Percentiles rank a stretch among this genome's conserved stretches.
phyloP scores from a whole-genome alignment of 2,888 invertebrate genomes.

The Nymphalis urticae region DNA sequence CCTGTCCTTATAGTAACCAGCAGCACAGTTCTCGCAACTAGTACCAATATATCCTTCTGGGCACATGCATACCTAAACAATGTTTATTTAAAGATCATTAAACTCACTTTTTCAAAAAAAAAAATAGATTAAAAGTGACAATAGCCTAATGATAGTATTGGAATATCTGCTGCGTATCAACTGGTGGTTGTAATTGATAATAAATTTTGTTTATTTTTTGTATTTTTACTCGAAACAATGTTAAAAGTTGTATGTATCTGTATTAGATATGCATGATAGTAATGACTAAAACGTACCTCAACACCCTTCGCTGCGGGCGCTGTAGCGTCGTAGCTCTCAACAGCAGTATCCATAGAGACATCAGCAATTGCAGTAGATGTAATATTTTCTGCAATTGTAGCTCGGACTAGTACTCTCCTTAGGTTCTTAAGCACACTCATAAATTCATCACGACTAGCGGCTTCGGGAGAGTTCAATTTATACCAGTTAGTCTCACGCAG shows the following conservation, averaged over 20 bases:
- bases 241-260: background rate
- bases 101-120: background rate
- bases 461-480: conserved; percentile 52
- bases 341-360: conserved; percentile 92
- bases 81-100: background rate
- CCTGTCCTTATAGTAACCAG: conserved; percentile 87
- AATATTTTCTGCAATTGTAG: conserved; percentile 83
- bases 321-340: conserved; percentile 81
- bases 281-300: conserved; percentile 79
- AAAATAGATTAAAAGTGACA: too few species aligned
- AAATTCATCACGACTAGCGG: conserved; percentile 87
- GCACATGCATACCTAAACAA: conserved; percentile 85
- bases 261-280: background rate
- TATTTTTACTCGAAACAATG: too few species aligned
- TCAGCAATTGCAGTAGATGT: conserved; percentile 88
- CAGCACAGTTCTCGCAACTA: conserved; percentile 89
- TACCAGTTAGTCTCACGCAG: conserved; percentile 86
- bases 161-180: too few species aligned
- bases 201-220: too few species aligned
- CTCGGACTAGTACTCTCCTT: conserved; percentile 91
- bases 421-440: conserved; percentile 92
- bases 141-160: too few species aligned
- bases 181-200: too few species aligned
- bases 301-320: conserved; percentile 86
- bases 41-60: conserved; percentile 90